Base-by-base conservation (phyloP, 2,797 vertebrate genomes). In the Anolis apletophallus region DNA sequence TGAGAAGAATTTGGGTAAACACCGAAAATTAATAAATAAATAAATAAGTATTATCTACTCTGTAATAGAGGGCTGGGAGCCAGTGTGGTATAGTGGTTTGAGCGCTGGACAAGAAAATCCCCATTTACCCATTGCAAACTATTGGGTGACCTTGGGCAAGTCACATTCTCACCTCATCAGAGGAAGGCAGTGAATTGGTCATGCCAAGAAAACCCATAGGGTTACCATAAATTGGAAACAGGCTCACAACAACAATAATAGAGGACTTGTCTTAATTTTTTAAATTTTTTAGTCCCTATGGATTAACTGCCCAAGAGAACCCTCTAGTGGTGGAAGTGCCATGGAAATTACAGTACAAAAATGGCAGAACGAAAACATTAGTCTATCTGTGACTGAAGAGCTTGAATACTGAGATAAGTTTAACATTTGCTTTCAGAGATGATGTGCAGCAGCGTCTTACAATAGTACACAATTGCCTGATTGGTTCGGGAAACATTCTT, bases 391-490 rank as follows among this genome's bases (percentile, higher is more conserved):
- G 50, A 3, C n/a, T 17, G 32, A 32, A 54, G n/a, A 72, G 40
- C 17, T 61, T 46, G 59, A 83, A 73, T 36, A 61, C 36, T 83
- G 68, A 81, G 74, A 40, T 75, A 54, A 14, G 29, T 73, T 83
- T 73, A 64, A 79, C 32, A 52, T 72, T 83, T 87, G 57, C 91
- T 94, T 92, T 72, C 94, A 99, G 99, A 96, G 98, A 99, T 95
- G 98, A 99, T 87, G 97, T 99, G 92, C 97, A 99, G 0, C 98
- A 99, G 94, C 97, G 98, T 94, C 97, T 99, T 92, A 97, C 98
- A 79, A 98, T 99, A 34, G 95, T 99, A 82, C 98, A 99, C 92
- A 98, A 98, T 95, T 99, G 99, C 94, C 96, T 99, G 86, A 97
- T 99, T 86, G 99, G 99, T 93, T 98, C 98, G 57, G 98, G 98